Conservation (phyloP, 1,140 invertebrate genomes). For the Asobara japonica region DNA sequence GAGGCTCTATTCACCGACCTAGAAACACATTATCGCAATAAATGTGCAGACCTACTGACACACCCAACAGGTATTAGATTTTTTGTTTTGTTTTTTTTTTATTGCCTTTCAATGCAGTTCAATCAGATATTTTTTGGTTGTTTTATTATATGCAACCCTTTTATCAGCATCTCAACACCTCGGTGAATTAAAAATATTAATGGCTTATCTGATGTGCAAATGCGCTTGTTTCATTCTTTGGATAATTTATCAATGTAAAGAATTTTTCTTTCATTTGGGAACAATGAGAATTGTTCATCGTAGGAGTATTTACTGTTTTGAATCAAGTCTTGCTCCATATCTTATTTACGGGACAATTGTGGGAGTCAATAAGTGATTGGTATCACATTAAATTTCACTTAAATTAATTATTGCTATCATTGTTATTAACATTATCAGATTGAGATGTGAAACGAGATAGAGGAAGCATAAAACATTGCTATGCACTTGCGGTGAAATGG, state of each 20-base stretch:
- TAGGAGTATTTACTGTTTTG: no score
- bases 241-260: not conserved
- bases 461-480: no score
- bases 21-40: constrained; percentile 54
- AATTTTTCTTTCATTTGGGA: no score
- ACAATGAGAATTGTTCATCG: no score
- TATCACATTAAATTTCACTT: no score
- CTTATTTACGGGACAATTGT: no score
- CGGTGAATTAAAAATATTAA: not conserved
- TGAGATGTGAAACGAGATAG: no score
- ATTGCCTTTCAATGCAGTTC: not conserved
- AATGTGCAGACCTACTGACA: constrained; percentile 51
- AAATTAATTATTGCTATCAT: no score
- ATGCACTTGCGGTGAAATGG: no score
- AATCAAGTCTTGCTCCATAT: no score
- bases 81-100: constrained; percentile 18
- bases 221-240: not conserved
- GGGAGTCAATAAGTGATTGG: no score
- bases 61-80: constrained; percentile 47
- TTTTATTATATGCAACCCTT: constrained; percentile 31
- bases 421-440: no score
- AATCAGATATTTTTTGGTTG: not conserved
- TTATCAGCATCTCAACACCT: constrained; percentile 29
- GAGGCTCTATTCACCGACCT: constrained; percentile 46
- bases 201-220: not conserved